Base-by-base conservation (phyloP, 2,888 invertebrate species). In the Apodemia duryi region DNA sequence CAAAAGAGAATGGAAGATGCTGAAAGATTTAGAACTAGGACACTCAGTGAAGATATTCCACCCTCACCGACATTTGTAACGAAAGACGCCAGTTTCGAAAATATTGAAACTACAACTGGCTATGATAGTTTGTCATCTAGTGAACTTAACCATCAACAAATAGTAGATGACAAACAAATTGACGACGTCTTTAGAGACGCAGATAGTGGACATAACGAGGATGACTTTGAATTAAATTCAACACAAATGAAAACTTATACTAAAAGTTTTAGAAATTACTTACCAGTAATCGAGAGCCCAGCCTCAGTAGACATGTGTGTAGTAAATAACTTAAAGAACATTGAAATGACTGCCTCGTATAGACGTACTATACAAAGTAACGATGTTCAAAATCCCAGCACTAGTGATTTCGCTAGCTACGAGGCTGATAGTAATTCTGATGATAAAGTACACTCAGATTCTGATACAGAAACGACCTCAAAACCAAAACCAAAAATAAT, bases 21-120 rank as follows among this genome's bases (percentile, higher is more conserved):
- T 6, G 96, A 96, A 62, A 92, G 96, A 63, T 96, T 95, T 80
- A 93, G 94, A 74, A 97, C 96, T 2, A 94, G 95, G 74, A 95
- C 96, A 0, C 83, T 96, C 29, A 93, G 94, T 85, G 85, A 92
- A 75, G 88, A 88, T 52, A 85, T 90, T 32, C 88, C 82, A 57
- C 91, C 93, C 2, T 92, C 93, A 0, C 92, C 93, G 0, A 90
- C 91, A 0, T 89, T 85, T 68, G 89, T 91, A 10, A 85, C 88
- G 0, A 87, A 80, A 72, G 91, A 91, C 63, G 89, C 86, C 0
- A 89, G 84, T 69, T 88, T 88, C 64, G 91, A 90, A 69, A 89
- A 89, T 68, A 80, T 87, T 0, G 93, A 93, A 67, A 85, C 91
- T 1, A 91, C 91, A 1, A 91, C 91, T 0, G 91, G 91, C 1